These are phyloP conservation scores for Agrochola lota DNA, from an alignment of 2,888 invertebrate species.

Conservation along the genomic window DNA sequence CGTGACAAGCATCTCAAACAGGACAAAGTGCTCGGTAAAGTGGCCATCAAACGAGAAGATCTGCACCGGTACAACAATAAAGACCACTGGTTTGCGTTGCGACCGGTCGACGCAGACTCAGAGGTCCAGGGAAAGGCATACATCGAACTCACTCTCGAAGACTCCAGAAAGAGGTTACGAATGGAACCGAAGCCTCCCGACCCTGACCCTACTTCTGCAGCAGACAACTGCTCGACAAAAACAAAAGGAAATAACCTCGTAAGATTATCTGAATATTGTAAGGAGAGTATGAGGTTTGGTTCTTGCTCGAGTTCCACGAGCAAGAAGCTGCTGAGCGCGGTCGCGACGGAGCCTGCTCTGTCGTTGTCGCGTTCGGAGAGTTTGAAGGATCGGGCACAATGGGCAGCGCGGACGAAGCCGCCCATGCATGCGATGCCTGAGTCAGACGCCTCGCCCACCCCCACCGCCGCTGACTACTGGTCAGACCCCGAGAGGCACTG, in stretches of 20 bases:
- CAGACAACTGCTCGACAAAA: slow-evolving; percentile 81
- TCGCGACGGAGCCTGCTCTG: slow-evolving; percentile 83
- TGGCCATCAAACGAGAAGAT: slow-evolving; percentile 96
- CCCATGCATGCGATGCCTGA: slow-evolving; percentile 87
- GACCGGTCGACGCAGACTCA: slow-evolving; percentile 96
- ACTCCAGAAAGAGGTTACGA: slow-evolving; percentile 88
- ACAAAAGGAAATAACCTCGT: slow-evolving; percentile 85
- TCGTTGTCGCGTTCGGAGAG: slow-evolving; percentile 88
- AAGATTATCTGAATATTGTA: slow-evolving; percentile 87
- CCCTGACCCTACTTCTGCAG: slow-evolving; percentile 78
- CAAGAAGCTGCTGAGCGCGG: slow-evolving; percentile 85
- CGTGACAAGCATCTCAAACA: slow-evolving; percentile 95
- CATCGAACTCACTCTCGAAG: slow-evolving; percentile 94
- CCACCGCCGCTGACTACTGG: slow-evolving; percentile 89
- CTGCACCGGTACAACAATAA: slow-evolving; percentile 96
- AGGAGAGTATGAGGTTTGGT: slow-evolving; percentile 87
- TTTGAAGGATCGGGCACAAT: slow-evolving; percentile 86
- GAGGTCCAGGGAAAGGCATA: slow-evolving; percentile 98
- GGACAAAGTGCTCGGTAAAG: slow-evolving; percentile 94
- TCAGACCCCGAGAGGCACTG: slow-evolving; percentile 88
- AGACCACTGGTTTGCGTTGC: slow-evolving; percentile 97
- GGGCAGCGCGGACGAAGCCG: slow-evolving; percentile 83
- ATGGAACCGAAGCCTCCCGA: slow-evolving; percentile 89
- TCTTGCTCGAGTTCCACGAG: slow-evolving; percentile 88
- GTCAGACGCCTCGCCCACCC: slow-evolving; percentile 82